Evolutionary conservation across 2,113 vertebrate species (phyloP), one percentile per base, ranked within the genome.

Genomic region (Tetraodon nigroviridis): DNA sequence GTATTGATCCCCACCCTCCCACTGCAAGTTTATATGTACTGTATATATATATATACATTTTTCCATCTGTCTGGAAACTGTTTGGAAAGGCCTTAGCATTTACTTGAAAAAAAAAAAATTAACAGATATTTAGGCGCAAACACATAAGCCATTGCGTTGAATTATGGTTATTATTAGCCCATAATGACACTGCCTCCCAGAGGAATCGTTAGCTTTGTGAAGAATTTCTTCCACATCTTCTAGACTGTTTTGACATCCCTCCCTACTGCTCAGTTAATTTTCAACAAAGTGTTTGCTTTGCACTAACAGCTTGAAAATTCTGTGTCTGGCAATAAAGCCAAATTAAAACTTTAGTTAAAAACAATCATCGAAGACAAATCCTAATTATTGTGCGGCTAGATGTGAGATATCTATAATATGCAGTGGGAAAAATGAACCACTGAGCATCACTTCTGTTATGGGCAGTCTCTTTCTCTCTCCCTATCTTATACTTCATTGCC

Each of bases 201-300:
- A 56, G 81, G 73, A 27, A 62, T 65, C 14, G 37, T 17, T 56
- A 12, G 32, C 32, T 37, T 85, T 64, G 58, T 58, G 77, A 67
- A 53, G 64, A 68, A 56, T 77, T 56, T 45, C 24, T 27, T 61
- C 50, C 19, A 37, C 8, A 11, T 37, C 7, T 37, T 12, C 32
- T 11, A 37, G 47, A 42, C 11, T 66, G 70, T 56, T 75, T 73
- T 63, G 75, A 79, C 81, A 64, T 51, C 46, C 17, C 63, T 78
- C 69, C 69, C 67, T 51, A 67, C 71, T 50, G 81, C 83, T 78
- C 77, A 60, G 69, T 86, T 80, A 64, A 75, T 83, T 80, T 32
- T 77, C 84, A 83, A 84, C 81, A 81, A 82, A 86, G 32, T 84
- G 79, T 86, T 87, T 85, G 79, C 79, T 60, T 55, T 77, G 57